phyloP scores from a whole-genome alignment of 2,888 invertebrate genomes.

The Leptopilina drosophilae region DNA sequence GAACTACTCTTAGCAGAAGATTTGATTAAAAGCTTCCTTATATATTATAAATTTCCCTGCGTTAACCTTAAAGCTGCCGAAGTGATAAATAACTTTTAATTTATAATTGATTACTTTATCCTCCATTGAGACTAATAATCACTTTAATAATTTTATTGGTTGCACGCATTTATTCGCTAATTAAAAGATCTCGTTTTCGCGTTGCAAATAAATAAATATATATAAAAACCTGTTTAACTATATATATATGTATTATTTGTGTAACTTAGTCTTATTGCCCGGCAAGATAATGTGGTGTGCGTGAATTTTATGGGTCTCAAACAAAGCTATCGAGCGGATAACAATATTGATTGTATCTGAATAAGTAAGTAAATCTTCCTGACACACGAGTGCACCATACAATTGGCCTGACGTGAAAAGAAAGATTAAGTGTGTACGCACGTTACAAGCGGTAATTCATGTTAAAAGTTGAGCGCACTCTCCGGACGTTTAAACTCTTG shows the following conservation, averaged over 20 bases:
- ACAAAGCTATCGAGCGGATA: slow-evolving; percentile 39
- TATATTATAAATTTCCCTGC: background rate
- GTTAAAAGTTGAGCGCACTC: slow-evolving; percentile 35
- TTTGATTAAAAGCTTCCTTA: slow-evolving; percentile 25
- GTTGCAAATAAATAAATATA: background rate
- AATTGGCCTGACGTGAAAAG: slow-evolving; percentile 38
- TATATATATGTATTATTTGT: background rate
- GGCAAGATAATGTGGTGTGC: background rate
- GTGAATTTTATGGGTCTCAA: slow-evolving; percentile 28
- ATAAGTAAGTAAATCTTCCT: slow-evolving; percentile 41
- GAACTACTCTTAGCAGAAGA: background rate
- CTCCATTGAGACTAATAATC: slow-evolving; percentile 17
- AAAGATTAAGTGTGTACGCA: slow-evolving; percentile 39
- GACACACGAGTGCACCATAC: slow-evolving; percentile 26
- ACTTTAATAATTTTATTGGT: slow-evolving; percentile 18
- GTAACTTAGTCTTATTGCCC: background rate
- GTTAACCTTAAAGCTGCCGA: background rate
- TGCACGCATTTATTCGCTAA: slow-evolving; percentile 32
- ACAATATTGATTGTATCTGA: slow-evolving; percentile 40
- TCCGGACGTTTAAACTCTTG: slow-evolving; percentile 8
- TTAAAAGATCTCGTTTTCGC: slow-evolving; percentile 32
- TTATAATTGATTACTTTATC: slow-evolving; percentile 26
- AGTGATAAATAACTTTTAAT: slow-evolving; percentile 31
- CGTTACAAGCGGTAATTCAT: slow-evolving; percentile 36
- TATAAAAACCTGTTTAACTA: slow-evolving; percentile 29